Evolutionary conservation across 2,113 vertebrate genomes (phyloP), one percentile per base, ranked within the genome.

Genomic region (Ceyx margarethae): DNA sequence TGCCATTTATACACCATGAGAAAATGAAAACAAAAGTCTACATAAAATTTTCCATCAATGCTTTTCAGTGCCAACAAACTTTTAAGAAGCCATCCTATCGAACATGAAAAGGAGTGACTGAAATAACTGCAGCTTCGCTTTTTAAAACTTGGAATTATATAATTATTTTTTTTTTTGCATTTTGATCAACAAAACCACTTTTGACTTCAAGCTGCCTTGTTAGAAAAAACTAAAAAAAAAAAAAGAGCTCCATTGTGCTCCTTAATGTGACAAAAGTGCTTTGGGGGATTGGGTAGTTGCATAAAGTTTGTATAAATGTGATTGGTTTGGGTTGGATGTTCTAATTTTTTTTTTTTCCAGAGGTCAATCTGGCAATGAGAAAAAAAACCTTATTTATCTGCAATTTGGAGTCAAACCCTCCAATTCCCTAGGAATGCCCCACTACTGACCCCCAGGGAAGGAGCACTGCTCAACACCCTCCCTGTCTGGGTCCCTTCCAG

Each of bases 121-220:
- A 76, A 81, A 84, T 33, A 57, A 54, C 42, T 46, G 28, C 13
- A 77, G 42, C 50, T 87, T 81, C 78, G 50, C 46, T 91, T 89
- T 68, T 65, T 18, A 65, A 83, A 92, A 61, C 5, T 18, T 11
- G 48, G 29, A 3, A 66, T 15, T 18, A 15, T 31, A 6, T 46
- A 17, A 1, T 15, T 26, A 7, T 7, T 35, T 42, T 66, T 28
- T 48, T 1, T 2, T 61, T 26, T 5, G 2, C 13, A 22, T 78
- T 85, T 86, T 54, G 33, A 58, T 46, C 50, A 33, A 66, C 35
- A 56, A 85, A 90, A 3, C 31, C 37, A 53, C 64, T 94, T 94
- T 60, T 69, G 37, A 40, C 23, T 62, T 69, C 17, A n/a, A 89
- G 75, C 21, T 33, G 29, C n/a, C 50, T 74, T 0, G 0, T 19